phyloP scores from a whole-genome alignment of 2,797 vertebrate genomes.

The Schizopygopsis pylzovi region DNA sequence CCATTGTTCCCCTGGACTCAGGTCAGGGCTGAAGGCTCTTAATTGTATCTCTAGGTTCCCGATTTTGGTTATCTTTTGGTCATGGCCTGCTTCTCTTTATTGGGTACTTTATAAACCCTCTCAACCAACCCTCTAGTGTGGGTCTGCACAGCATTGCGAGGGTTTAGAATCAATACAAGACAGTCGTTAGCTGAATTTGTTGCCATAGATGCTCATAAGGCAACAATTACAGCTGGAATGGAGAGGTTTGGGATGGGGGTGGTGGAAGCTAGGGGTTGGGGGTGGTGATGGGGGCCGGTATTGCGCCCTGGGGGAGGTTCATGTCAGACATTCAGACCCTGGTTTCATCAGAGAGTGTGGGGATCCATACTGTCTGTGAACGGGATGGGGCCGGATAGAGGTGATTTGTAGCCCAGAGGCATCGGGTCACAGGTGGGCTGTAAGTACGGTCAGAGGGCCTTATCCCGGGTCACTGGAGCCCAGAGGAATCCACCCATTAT shows the following conservation, averaged over 20 bases:
- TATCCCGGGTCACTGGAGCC: conserved; percentile 59
- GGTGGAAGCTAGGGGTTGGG: too few relatives aligned
- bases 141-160: neutral
- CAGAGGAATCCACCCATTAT: conserved; percentile 67
- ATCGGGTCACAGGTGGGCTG: conserved; percentile 71
- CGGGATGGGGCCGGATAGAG: conserved; percentile 60
- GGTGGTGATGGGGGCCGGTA: conserved; percentile 43
- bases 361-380: conserved; percentile 74
- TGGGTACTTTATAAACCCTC: conserved; percentile 77
- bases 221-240: conserved; percentile 79
- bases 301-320: conserved; percentile 65
- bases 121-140: conserved; percentile 49
- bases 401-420: conserved; percentile 54
- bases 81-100: conserved; percentile 79
- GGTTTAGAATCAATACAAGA: conserved; percentile 76
- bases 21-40: conserved; percentile 71
- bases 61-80: conserved; percentile 81
- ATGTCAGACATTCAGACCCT: conserved; percentile 68
- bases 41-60: conserved; percentile 79
- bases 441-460: conserved; percentile 61
- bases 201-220: conserved; percentile 78
- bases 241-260: conserved; percentile 70
- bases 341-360: conserved; percentile 73
- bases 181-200: conserved; percentile 82
- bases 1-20: conserved; percentile 58